A percentile compares a stretch with the other conserved stretches of the same genome.
These are phyloP conservation scores for Parnassius apollo DNA, from an alignment of 2,888 invertebrate species.

Conservation along the genomic window DNA sequence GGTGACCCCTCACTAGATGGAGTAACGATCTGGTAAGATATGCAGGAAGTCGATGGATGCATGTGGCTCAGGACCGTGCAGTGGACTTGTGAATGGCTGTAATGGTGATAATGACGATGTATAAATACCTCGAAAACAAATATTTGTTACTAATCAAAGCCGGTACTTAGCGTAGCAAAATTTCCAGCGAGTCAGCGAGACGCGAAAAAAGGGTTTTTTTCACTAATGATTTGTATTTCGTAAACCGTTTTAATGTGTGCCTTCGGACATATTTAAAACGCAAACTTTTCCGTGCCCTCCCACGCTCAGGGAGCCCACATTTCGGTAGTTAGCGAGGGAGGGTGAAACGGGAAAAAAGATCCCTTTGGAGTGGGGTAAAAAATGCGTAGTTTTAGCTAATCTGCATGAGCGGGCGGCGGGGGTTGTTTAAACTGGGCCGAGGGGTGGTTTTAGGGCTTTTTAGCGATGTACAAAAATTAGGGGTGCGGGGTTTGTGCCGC, in stretches of 20 bases:
- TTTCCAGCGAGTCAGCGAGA: slow-evolving; percentile 12
- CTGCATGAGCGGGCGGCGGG: slow-evolving; percentile 68
- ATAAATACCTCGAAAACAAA: too few relatives aligned
- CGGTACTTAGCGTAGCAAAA: slow-evolving; percentile 4
- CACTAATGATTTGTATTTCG: slow-evolving; percentile 73
- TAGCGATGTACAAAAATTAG: slow-evolving; percentile 78
- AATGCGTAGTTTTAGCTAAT: slow-evolving; percentile 86
- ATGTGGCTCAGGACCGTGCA: too few relatives aligned
- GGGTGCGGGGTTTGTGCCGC: slow-evolving; percentile 56
- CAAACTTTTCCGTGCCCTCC: slow-evolving; percentile 68
- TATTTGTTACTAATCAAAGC: background rate
- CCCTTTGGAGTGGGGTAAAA: slow-evolving; percentile 77
- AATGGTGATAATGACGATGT: too few relatives aligned
- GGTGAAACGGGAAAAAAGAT: slow-evolving; percentile 60
- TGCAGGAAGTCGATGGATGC: too few relatives aligned
- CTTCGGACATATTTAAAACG: slow-evolving; percentile 80
- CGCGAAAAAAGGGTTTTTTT: slow-evolving; percentile 35
- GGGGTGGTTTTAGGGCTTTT: slow-evolving; percentile 75
- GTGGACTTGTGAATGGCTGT: too few relatives aligned
- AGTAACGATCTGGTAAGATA: too few relatives aligned
- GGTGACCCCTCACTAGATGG: too few relatives aligned
- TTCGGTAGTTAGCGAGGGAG: slow-evolving; percentile 73
- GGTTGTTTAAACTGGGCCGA: slow-evolving; percentile 61
- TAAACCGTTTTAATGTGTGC: slow-evolving; percentile 73
- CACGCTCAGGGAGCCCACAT: slow-evolving; percentile 56